phyloP scores from a whole-genome alignment of 1,140 invertebrate species.

The Uloborus diversus region DNA sequence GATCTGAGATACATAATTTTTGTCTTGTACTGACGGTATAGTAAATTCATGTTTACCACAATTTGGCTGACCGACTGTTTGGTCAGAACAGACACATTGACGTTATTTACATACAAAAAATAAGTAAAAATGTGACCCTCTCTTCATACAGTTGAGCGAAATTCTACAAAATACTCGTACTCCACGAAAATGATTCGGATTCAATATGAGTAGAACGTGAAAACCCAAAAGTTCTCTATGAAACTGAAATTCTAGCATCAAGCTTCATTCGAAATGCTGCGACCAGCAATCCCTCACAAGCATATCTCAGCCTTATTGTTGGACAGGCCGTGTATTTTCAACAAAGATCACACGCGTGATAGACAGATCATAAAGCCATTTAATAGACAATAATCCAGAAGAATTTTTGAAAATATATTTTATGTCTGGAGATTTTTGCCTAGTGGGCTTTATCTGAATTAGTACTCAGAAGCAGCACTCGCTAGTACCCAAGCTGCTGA shows the following conservation, averaged over 20 bases:
- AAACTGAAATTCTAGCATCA: conserved; percentile 22
- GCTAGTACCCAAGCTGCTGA: no score
- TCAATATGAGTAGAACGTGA: conserved; percentile 25
- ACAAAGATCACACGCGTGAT: conserved; percentile 1
- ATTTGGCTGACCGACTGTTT: conserved; percentile 41
- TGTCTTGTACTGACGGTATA: conserved; percentile 43
- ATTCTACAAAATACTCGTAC: conserved; percentile 56
- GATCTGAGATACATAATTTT: neutral
- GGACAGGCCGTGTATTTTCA: conserved; percentile 28
- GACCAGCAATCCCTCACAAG: conserved; percentile 5
- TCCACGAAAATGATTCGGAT: conserved; percentile 29
- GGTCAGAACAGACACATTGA: conserved; percentile 52
- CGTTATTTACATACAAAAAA: conserved; percentile 56
- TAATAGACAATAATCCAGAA: no score
- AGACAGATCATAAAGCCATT: conserved; percentile 34
- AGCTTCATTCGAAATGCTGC: conserved; percentile 16
- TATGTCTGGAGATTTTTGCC: no score
- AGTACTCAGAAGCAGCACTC: no score
- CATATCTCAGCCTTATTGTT: conserved; percentile 25
- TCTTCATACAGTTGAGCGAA: conserved; percentile 55
- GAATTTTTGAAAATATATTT: no score
- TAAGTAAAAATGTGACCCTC: conserved; percentile 55
- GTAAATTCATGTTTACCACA: conserved; percentile 53
- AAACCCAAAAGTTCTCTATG: conserved; percentile 33
- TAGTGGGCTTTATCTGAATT: no score